Percentiles rank a stretch among this genome's conserved stretches.
Evolutionary conservation across 2,888 invertebrate species (phyloP).

Genomic region (Pimpla rufipes): DNA sequence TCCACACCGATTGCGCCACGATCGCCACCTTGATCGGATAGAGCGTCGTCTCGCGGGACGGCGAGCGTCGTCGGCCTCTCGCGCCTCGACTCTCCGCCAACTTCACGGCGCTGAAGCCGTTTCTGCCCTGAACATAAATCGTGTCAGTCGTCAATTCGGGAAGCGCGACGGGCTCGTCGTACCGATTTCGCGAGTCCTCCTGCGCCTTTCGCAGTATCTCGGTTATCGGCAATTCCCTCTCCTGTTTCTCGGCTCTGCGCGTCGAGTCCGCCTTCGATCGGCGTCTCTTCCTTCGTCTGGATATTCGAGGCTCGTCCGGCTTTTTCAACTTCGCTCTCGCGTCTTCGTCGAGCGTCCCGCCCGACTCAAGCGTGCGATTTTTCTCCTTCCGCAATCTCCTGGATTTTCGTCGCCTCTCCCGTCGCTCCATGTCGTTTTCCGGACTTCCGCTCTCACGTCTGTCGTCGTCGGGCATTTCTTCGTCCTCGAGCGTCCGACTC

Average conservation of each 20-base stretch:
- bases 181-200: conserved; percentile 76
- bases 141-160: conserved; percentile 80
- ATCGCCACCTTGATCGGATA: conserved; percentile 82
- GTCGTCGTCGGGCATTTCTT: conserved; percentile 11
- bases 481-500: conserved; percentile 39
- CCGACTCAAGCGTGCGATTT: conserved; percentile 46
- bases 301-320: conserved; percentile 46
- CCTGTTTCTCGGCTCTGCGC: conserved; percentile 14
- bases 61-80: conserved; percentile 35
- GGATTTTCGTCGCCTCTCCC: conserved; percentile 54
- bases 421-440: conserved; percentile 17
- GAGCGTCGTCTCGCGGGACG: conserved; percentile 45
- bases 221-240: conserved; percentile 81
- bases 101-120: conserved; percentile 82
- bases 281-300: conserved; percentile 34
- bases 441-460: conserved; percentile 21
- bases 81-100: conserved; percentile 70
- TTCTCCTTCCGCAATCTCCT: conserved; percentile 39
- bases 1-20: conserved; percentile 79
- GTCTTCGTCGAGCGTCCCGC: conserved; percentile 37
- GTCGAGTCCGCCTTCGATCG: conserved; percentile 39
- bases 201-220: conserved; percentile 80
- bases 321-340: conserved; percentile 41
- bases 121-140: conserved; percentile 82
- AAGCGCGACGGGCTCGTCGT: conserved; percentile 78